Evolutionary conservation across 1,140 invertebrate genomes (phyloP), one percentile per base, ranked within the genome.

Genomic region (Solen grandis): DNA sequence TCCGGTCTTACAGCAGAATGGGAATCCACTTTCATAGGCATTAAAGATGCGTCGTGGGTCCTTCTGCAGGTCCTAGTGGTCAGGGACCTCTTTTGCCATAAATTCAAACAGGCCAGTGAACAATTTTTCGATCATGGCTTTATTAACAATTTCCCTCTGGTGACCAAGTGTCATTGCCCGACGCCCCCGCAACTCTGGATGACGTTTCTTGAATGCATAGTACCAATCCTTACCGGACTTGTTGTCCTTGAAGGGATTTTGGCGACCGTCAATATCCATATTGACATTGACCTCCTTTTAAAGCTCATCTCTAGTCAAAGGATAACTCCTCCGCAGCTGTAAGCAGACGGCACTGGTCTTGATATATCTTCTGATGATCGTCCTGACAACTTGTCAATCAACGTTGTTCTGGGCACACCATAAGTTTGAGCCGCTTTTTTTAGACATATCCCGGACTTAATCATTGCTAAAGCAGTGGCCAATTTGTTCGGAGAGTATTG

Each of bases 201-300:
- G 54, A 22, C n/a, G 54, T n/a, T 27, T 57, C 54, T 57, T 57
- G 54, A 57, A 57, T 57, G n/a, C 54, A 57, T 57, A 57, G n/a
- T 22, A n/a, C 54, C 54, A 57, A 27, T n/a, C 54, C 29, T 57
- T 57, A 8, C 5, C 54, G n/a, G 54, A 27, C n/a, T 57, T n/a
- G 54, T 57, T 57, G 29, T 57, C n/a, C 54, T 57, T 57, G 5
- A 57, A 57, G 29, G 54, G n/a, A n/a, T 57, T 57, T 27, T 57
- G 54, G 29, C 54, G 54, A 5, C 54, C 54, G n/a, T 57, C 54
- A 57, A 57, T 57, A 57, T 57, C n/a, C 54, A 57, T 57, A n/a
- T 22, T 57, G 54, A 57, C 54, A 5, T 57, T 57, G 54, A 57
- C 54, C 54, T 57, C 54, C n/a, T 57, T 57, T 27, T 22, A 57